Evolutionary conservation across 2,113 vertebrate species (phyloP).

Genomic region (Eublepharis macularius): DNA sequence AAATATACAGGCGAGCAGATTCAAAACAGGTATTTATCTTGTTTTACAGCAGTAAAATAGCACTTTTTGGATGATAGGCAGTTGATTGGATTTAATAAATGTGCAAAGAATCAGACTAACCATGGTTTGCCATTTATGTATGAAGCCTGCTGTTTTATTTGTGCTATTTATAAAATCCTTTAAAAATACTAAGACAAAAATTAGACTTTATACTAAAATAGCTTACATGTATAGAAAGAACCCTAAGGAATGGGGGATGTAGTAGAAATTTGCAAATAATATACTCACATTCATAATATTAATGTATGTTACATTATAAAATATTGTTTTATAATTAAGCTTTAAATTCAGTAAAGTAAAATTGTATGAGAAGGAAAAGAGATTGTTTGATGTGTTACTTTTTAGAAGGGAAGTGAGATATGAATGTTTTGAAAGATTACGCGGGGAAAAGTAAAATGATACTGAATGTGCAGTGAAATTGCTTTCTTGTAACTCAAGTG

Average conservation of each 20-base stretch:
- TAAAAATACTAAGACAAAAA: not conserved
- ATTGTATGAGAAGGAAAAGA: not conserved
- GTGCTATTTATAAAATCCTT: too few species aligned
- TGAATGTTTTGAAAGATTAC: not conserved
- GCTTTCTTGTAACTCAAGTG: too few species aligned
- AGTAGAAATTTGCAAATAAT: not conserved
- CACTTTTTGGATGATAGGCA: not conserved
- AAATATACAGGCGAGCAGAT: conserved; percentile 92
- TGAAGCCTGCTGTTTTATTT: too few species aligned
- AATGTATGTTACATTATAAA: not conserved
- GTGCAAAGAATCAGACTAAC: too few species aligned
- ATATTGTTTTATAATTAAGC: not conserved
- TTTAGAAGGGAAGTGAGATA: not conserved
- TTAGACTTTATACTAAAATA: not conserved
- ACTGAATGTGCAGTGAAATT: too few species aligned
- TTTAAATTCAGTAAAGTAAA: not conserved
- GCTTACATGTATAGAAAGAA: not conserved
- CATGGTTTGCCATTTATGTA: too few species aligned
- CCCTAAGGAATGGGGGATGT: not conserved
- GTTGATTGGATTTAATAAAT: not conserved
- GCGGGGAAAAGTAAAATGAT: too few species aligned
- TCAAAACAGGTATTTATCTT: conserved; percentile 82
- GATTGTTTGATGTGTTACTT: too few species aligned
- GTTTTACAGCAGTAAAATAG: conserved; percentile 8
- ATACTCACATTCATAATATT: not conserved